A percentile compares a stretch with the other conserved stretches of the same genome.
phyloP scores from a whole-genome alignment of 2,888 invertebrate species.

The Dromius quadrimaculatus region DNA sequence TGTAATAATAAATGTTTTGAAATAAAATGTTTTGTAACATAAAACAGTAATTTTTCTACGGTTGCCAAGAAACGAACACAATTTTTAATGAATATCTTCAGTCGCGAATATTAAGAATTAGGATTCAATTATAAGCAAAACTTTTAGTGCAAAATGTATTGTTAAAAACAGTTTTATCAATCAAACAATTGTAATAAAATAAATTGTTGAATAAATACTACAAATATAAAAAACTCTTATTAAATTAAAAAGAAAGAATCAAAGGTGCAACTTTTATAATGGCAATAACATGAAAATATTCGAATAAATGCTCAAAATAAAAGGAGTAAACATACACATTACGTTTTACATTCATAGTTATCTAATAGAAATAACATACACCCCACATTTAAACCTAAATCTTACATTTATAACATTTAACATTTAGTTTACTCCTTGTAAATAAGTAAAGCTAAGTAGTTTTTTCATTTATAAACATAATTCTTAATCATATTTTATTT shows the following conservation, averaged over 20 bases:
- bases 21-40: too few species aligned
- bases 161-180: constrained; percentile 32
- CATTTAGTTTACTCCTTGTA: not conserved
- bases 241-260: constrained; percentile 5
- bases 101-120: too few species aligned
- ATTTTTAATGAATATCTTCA: too few species aligned
- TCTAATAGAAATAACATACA: constrained; percentile 33
- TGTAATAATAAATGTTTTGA: too few species aligned
- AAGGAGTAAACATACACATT: constrained; percentile 10
- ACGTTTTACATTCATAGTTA: constrained; percentile 7
- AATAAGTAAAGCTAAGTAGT: constrained; percentile 4
- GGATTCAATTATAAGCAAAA: not conserved
- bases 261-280: constrained; percentile 11
- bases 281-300: constrained; percentile 5
- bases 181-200: constrained; percentile 19
- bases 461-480: too few species aligned
- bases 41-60: too few species aligned
- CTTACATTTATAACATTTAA: constrained; percentile 16
- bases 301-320: constrained; percentile 1
- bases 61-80: too few species aligned
- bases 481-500: too few species aligned
- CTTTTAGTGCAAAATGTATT: constrained; percentile 9
- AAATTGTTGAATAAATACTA: constrained; percentile 28
- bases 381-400: too few species aligned
- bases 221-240: constrained; percentile 6